Percentiles rank a stretch among this genome's conserved stretches.
Conservation (phyloP, 1,140 invertebrate genomes). For the Melipona quadrifasciata region DNA sequence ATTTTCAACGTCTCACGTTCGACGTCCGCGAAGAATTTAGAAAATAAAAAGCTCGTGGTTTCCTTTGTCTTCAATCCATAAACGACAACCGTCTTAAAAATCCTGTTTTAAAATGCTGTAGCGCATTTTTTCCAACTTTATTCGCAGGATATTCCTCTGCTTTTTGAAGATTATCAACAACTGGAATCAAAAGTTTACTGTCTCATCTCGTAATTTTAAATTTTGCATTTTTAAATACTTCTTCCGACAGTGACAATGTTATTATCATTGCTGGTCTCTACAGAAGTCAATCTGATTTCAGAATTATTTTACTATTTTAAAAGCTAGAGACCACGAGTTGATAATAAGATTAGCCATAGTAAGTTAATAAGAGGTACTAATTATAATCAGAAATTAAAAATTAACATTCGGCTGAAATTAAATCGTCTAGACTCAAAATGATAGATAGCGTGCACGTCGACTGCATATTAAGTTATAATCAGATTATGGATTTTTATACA, state of each 20-base stretch:
- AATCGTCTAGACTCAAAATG: no score
- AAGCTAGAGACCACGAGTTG: conserved; percentile 68
- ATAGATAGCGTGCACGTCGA: no score
- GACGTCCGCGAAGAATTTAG: no score
- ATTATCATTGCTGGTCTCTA: conserved; percentile 83
- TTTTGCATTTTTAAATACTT: conserved; percentile 86
- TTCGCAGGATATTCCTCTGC: conserved; percentile 90
- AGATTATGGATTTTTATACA: no score
- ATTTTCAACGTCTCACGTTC: no score
- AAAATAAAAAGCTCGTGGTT: no score
- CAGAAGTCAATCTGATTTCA: conserved; percentile 87
- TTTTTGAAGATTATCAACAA: conserved; percentile 87
- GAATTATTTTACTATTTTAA: conserved; percentile 88
- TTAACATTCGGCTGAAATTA: no score
- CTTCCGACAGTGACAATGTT: conserved; percentile 84
- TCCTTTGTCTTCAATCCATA: conserved; percentile 96
- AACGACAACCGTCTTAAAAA: conserved; percentile 93
- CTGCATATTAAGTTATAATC: no score
- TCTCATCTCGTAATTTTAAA: conserved; percentile 93
- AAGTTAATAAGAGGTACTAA: no score
- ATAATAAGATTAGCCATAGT: no score
- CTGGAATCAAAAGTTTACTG: conserved; percentile 86
- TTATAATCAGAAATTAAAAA: no score
- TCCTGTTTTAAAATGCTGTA: conserved; percentile 92
- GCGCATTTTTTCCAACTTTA: conserved; percentile 91